Evolutionary conservation across 2,797 vertebrate genomes (phyloP), one percentile per base, ranked within the genome.

Genomic region (Megalops cyprinoides): DNA sequence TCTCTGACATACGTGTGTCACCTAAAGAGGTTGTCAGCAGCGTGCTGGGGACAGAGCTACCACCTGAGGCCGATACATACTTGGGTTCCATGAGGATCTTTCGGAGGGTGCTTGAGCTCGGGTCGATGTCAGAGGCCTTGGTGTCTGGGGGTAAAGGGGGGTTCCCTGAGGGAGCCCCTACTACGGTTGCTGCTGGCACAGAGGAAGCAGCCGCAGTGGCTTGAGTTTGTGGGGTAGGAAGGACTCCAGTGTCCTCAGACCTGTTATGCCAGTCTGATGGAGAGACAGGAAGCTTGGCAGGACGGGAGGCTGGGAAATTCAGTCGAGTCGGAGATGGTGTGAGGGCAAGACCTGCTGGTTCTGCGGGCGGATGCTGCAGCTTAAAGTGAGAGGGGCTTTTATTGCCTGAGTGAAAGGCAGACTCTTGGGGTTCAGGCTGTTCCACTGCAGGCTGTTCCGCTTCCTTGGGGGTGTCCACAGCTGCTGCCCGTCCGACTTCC

Each of bases 61-160:
- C 90, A 56, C 94, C 95, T 0, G 96, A 91, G 0, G 97, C 94
- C 0, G 97, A 96, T 0, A 98, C 96, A 0, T 99, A 99, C 81
- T 99, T 99, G 37, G 98, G 98, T 89, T 99, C 98, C 98, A 99
- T 99, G 80, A 99, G 93, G 80, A 99, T 99, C 91, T 98, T 99
- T 83, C 98, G 94, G 89, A 99, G 91, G 0, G 98, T 99, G 87
- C 98, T 99, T 42, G 98, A 99, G 87, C 95, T 98, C 0, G 96
- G 93, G 83, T 99, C 96, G 0, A 99, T 89, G 76, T 99, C 98
- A 0, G 97, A 99, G 0, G 98, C 98, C 91, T 99, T 99, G 0
- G 98, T 99, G 86, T 99, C 97, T 0, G 97, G 97, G 0, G 98
- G 98, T 82, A 98, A 93, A 0, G 97, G 95, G 0, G 97, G 95